A percentile compares a stretch with the other conserved stretches of the same genome.
phyloP scores from a whole-genome alignment of 2,888 invertebrate genomes.

The Napeogenes sylphis region DNA sequence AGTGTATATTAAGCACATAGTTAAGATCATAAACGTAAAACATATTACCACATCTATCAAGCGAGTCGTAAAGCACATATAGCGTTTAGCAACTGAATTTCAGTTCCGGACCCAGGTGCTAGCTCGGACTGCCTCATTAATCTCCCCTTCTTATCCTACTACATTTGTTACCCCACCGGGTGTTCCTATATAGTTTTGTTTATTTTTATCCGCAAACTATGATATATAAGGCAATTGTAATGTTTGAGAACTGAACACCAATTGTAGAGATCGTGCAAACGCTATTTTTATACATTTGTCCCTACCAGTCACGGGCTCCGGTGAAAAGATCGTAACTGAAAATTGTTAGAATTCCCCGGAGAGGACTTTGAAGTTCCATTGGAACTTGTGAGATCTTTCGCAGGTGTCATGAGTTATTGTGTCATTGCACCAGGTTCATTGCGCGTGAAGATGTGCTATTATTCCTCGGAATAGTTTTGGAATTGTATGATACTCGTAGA shows the following conservation, averaged over 20 bases:
- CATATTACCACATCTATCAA: conserved; percentile 2
- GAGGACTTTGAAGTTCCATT: conserved; percentile 31
- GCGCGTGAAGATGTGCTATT: conserved; percentile 40
- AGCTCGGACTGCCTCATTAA: conserved; percentile 60
- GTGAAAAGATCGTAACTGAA: conserved; percentile 53
- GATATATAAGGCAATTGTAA: neutral
- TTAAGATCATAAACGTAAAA: conserved; percentile 7
- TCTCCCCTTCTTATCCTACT: conserved; percentile 47
- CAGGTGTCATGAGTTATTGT: conserved; percentile 68
- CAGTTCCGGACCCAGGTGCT: conserved; percentile 40
- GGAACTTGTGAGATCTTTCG: conserved; percentile 29
- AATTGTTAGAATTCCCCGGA: conserved; percentile 61
- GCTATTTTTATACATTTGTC: conserved; percentile 63
- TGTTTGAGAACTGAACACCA: neutral
- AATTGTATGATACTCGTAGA: conserved; percentile 3
- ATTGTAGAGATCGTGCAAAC: conserved; percentile 45
- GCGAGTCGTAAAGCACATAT: neutral
- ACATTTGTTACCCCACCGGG: conserved; percentile 33
- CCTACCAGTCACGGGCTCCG: conserved; percentile 34
- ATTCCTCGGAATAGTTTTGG: conserved; percentile 24
- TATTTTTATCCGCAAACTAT: conserved; percentile 6
- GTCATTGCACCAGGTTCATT: conserved; percentile 54
- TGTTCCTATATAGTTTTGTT: conserved; percentile 7
- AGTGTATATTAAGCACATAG: neutral
- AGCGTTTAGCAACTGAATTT: conserved; percentile 29